Evolutionary conservation across 1,140 invertebrate genomes (phyloP).

Genomic region (Zaprionus nigranus): DNA sequence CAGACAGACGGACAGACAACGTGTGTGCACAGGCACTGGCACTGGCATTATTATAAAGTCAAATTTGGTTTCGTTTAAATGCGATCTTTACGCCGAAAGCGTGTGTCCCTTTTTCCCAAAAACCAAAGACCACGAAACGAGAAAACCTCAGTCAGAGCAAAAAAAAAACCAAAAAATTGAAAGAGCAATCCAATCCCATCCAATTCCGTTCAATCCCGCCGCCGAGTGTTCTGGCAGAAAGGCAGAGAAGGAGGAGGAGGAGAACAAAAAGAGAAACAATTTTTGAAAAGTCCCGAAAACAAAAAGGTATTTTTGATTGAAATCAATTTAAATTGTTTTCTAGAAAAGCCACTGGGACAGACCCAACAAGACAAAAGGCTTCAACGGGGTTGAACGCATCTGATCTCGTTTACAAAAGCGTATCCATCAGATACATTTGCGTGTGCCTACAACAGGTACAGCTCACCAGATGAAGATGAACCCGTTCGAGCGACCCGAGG

Average conservation of each 20-base stretch:
- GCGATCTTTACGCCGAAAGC: constrained; percentile 82
- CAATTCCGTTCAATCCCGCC: constrained; percentile 28
- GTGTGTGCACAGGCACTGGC: constrained; percentile 58
- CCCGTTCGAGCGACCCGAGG: constrained; percentile 28
- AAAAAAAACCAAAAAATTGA: constrained; percentile 29
- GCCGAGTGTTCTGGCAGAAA: constrained; percentile 59
- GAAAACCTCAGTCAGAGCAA: constrained; percentile 29
- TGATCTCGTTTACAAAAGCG: constrained; percentile 43
- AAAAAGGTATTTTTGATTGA: constrained; percentile 80
- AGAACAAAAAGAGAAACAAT: constrained; percentile 46
- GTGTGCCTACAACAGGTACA: constrained; percentile 34
- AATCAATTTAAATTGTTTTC: constrained; percentile 83
- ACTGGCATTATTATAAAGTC: constrained; percentile 82
- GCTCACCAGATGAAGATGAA: constrained; percentile 43
- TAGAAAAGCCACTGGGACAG: constrained; percentile 66
- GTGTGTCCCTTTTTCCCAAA: constrained; percentile 77
- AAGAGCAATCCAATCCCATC: constrained; percentile 59
- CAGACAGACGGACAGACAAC: constrained; percentile 35
- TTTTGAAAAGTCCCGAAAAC: constrained; percentile 68
- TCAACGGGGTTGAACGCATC: constrained; percentile 34
- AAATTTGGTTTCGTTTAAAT: constrained; percentile 83
- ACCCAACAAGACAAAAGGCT: constrained; percentile 53
- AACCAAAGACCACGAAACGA: constrained; percentile 27
- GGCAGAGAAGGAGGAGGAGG: constrained; percentile 33
- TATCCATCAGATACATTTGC: constrained; percentile 65